These are phyloP conservation scores for Lagocephalus sceleratus DNA, from an alignment of 2,797 vertebrate species.

Conservation along the genomic window DNA sequence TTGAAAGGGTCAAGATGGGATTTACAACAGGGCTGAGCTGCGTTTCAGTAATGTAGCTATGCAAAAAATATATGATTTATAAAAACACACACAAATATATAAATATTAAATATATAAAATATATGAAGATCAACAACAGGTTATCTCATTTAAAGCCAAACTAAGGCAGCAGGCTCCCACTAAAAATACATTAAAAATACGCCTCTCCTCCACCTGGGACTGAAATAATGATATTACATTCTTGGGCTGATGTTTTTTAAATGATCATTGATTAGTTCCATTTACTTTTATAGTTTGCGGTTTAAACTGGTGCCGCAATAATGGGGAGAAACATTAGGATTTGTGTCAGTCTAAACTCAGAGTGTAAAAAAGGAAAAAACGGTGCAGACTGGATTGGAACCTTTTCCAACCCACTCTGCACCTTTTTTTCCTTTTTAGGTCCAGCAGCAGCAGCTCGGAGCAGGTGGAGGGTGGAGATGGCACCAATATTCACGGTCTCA, in stretches of 20 bases:
- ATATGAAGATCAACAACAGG: no score
- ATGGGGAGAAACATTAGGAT: background rate
- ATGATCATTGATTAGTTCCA: background rate
- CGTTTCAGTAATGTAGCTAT: no score
- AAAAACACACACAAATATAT: no score
- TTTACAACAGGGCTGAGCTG: background rate
- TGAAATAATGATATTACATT: background rate
- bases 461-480: slow-evolving; percentile 46
- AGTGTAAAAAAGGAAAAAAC: background rate
- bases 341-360: no score
- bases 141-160: no score
- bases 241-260: background rate
- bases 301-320: background rate
- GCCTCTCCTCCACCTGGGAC: background rate
- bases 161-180: no score
- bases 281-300: no score
- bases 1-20: slow-evolving; percentile 1
- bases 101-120: background rate
- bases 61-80: no score
- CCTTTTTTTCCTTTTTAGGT: no score
- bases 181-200: no score
- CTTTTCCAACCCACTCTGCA: no score
- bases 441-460: slow-evolving; percentile 17
- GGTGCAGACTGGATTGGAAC: slow-evolving; percentile 1
- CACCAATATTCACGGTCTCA: slow-evolving; percentile 30